These are phyloP conservation scores for Lepisosteus osseus DNA, from an alignment of 2,113 vertebrate species.

Conservation along the genomic window DNA sequence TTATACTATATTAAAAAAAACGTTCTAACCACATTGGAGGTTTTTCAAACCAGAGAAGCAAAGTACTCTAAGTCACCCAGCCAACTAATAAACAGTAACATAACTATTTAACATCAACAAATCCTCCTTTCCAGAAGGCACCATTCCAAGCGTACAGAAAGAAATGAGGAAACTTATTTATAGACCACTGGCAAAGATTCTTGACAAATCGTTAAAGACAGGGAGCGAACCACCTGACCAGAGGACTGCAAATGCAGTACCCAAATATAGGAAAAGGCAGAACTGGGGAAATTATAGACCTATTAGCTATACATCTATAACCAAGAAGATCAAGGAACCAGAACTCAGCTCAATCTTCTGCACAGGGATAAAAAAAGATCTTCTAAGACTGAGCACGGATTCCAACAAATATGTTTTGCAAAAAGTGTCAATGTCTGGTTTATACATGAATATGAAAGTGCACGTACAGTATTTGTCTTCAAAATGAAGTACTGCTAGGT, in stretches of 20 bases:
- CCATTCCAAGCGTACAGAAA: conserved; percentile 12
- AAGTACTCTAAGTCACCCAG: conserved; percentile 28
- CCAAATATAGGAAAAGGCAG: conserved; percentile 39
- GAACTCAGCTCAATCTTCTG: too few relatives aligned
- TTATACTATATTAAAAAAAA: too few relatives aligned
- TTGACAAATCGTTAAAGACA: conserved; percentile 47
- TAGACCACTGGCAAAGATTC: conserved; percentile 44
- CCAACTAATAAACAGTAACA: conserved; percentile 50
- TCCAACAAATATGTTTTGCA: too few relatives aligned
- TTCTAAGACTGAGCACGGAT: too few relatives aligned
- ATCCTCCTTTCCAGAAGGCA: conserved; percentile 34
- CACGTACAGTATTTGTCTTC: too few relatives aligned
- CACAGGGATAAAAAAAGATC: too few relatives aligned
- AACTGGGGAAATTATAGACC: not conserved
- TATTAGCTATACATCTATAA: too few relatives aligned
- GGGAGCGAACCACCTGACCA: conserved; percentile 32
- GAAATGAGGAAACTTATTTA: conserved; percentile 36
- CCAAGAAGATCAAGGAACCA: too few relatives aligned
- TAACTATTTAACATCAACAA: conserved; percentile 50
- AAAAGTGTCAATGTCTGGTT: too few relatives aligned
- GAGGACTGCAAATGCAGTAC: conserved; percentile 26
- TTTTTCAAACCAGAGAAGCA: conserved; percentile 14
- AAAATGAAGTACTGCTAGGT: too few relatives aligned
- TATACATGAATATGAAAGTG: too few relatives aligned
- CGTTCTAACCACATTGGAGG: too few relatives aligned